Evolutionary conservation across 2,888 invertebrate species (phyloP), one percentile per base, ranked within the genome.

Genomic region (Ecdyonurus torrentis): DNA sequence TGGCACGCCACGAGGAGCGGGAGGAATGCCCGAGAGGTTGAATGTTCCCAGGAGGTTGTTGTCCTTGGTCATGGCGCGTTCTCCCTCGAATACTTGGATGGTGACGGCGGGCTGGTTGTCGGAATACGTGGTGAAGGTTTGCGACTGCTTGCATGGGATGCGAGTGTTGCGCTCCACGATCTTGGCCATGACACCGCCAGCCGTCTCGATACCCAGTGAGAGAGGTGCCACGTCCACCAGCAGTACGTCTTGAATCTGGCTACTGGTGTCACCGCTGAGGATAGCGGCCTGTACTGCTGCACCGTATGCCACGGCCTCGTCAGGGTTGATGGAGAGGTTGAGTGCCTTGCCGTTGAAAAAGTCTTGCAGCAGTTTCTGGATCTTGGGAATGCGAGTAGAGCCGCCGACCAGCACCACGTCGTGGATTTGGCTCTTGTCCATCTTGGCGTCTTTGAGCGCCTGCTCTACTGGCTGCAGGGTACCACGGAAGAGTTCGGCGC

Each of bases 41-140:
- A 50, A 50, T 7, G 50, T 50, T 7, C 50, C 50, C 62, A 91
- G 74, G 1, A 89, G 76, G 70, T 94, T 91, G 73, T 94, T 94
- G 71, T 94, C 93, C 73, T 84, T 91, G 7, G 93, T 93, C 90
- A 93, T 87, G 22, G 89, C 86, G 52, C 90, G 78, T 74, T 89
- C 88, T 25, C 88, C 88, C 72, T 89, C 91, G 70, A 84, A 90
- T 1, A 91, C 87, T 76, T 89, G 88, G 69, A 93, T 91, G 50
- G 89, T 86, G 0, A 93, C 92, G 53, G 89, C 90, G 22, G 89
- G 87, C 72, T 96, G 95, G 71, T 94, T 94, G 75, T 96, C 94
- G 19, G 90, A 79, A 72, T 93, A 94, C 0, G 95, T 96, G 2
- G 93, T 91, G 72, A 95, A 96, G 0, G 83, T 85, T 72, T 86